Percentiles rank a stretch among this genome's conserved stretches.
phyloP scores from a whole-genome alignment of 2,113 vertebrate species.

The Natator depressus region DNA sequence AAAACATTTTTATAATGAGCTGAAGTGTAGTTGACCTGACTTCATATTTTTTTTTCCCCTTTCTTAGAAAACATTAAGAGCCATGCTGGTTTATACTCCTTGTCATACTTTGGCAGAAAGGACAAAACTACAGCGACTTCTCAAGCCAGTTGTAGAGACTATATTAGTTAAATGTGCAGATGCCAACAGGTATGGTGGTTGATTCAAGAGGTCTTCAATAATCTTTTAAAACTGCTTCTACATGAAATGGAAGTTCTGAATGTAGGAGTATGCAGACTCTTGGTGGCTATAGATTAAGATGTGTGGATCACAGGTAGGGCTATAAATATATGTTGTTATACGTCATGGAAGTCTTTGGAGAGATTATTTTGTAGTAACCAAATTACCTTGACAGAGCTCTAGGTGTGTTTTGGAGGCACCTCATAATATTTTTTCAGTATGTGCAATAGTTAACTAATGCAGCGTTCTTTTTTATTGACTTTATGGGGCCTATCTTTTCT shows the following conservation, averaged over 20 bases:
- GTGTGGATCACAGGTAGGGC: not conserved
- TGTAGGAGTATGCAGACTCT: not conserved
- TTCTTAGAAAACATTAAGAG: slow-evolving; percentile 89
- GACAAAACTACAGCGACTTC: slow-evolving; percentile 86
- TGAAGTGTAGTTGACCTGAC: not conserved
- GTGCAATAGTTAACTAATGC: not conserved
- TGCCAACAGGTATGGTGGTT: slow-evolving; percentile 85
- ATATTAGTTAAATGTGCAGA: slow-evolving; percentile 93
- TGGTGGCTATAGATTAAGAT: not conserved
- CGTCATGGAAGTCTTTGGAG: not conserved
- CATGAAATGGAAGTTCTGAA: no score
- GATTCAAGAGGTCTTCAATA: not conserved
- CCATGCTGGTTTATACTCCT: slow-evolving; percentile 93
- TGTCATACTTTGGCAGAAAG: slow-evolving; percentile 86
- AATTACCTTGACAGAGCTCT: not conserved
- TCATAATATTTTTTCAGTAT: not conserved
- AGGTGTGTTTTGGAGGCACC: not conserved
- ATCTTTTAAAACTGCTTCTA: not conserved
- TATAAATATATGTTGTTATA: not conserved
- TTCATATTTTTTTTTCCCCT: not conserved
- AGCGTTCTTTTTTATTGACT: not conserved
- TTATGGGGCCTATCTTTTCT: not conserved
- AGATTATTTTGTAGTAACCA: not conserved
- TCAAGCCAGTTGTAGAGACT: slow-evolving; percentile 90
- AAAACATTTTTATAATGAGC: not conserved